phyloP scores from a whole-genome alignment of 35 echinoderm and acorn worm genomes.

The Ophioderma brevispina region DNA sequence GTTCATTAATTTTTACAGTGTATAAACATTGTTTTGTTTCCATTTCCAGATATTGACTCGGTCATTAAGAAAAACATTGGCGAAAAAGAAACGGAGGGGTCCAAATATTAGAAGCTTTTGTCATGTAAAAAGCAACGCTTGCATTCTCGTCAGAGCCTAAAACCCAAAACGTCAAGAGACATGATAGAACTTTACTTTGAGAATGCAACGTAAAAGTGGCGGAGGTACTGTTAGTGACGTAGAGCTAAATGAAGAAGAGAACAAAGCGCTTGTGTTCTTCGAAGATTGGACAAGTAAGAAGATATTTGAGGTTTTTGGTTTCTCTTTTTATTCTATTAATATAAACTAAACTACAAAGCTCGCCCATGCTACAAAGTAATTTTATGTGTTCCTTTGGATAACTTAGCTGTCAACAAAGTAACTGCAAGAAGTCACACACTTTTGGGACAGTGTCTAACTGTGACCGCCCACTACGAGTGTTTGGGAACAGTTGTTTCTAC shows the following conservation, averaged over 20 bases:
- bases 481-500: not conserved
- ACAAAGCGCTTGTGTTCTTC: constrained; percentile 15
- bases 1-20: too few relatives aligned
- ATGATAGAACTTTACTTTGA: constrained; percentile 57
- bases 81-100: too few relatives aligned
- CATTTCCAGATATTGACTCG: too few relatives aligned
- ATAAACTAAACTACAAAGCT: not conserved
- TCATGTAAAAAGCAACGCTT: not conserved
- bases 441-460: not conserved
- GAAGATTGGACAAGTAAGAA: constrained; percentile 43
- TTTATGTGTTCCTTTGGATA: not conserved
- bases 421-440: not conserved
- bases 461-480: constrained; percentile 20
- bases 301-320: not conserved
- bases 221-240: constrained; percentile 20
- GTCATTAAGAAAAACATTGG: too few relatives aligned
- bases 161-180: not conserved
- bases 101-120: not conserved
- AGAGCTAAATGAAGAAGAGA: not conserved
- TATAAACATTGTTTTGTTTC: too few relatives aligned
- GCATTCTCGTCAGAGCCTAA: not conserved
- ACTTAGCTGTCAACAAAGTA: not conserved
- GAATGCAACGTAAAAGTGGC: constrained; percentile 35
- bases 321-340: not conserved
- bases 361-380: not conserved